These are phyloP conservation scores for Eulemur macaco DNA, from an alignment of 2,113 vertebrate species.

Conservation along the genomic window DNA sequence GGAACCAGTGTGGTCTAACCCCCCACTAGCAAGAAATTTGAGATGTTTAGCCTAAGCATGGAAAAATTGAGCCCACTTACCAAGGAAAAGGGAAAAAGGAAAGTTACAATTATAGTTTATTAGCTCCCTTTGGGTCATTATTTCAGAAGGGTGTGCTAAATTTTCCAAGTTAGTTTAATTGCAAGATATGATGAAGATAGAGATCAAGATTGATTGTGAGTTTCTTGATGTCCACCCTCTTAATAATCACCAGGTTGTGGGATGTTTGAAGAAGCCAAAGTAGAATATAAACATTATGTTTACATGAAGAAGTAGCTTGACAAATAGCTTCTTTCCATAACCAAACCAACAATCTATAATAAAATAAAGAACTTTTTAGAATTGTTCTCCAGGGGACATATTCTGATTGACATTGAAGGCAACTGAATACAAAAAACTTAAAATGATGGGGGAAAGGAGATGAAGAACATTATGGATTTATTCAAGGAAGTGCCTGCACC, in stretches of 20 bases:
- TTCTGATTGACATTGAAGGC: background rate
- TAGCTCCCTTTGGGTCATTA: background rate
- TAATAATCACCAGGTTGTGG: background rate
- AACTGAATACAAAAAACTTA: background rate
- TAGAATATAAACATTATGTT: constrained; percentile 1
- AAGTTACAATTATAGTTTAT: background rate
- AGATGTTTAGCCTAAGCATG: constrained; percentile 37
- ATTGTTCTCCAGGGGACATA: background rate
- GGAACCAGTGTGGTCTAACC: constrained; percentile 45
- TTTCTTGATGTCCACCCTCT: background rate
- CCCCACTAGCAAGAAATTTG: constrained; percentile 59
- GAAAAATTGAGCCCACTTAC: constrained; percentile 29
- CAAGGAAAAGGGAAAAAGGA: constrained; percentile 26
- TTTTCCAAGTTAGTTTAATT: background rate
- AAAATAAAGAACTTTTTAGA: background rate
- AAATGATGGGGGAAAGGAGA: background rate
- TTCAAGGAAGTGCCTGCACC: background rate
- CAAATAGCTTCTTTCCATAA: background rate
- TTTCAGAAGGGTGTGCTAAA: background rate
- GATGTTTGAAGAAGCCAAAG: background rate
- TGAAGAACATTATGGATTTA: background rate
- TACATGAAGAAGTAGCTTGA: background rate
- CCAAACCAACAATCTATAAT: background rate
- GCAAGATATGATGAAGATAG: background rate
- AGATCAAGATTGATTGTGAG: background rate